Base-by-base conservation (phyloP, 2,797 vertebrate genomes). In the Hozukius guyotensis region DNA sequence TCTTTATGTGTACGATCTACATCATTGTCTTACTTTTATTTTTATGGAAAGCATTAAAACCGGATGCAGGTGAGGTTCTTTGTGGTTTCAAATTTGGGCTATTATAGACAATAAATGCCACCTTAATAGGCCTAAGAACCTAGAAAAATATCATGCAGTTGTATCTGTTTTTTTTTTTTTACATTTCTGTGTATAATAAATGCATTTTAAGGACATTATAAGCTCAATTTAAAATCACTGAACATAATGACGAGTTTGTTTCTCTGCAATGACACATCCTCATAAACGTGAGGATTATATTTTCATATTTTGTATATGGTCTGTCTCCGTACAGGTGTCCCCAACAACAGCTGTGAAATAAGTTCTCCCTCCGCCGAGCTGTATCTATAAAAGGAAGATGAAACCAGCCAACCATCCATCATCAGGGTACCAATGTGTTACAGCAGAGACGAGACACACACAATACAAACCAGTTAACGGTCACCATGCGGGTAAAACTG, bases 401-500 rank as follows among this genome's bases (percentile, higher is more conserved):
- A 56, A 61, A 62, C 46, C 63, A 56, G 11, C 27, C 46, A 73
- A 9, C 57, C 31, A 31, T 31, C 18, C 25, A 29, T 56, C 69
- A 42, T 76, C 24, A 6, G 69, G 38, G 68, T 66, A 62, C 38
- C 2, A 13, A 24, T 72, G 20, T 60, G 66, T 60, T 56, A 65
- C 38, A 60, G 64, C 29, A 52, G 52, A 78, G 65, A 67, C 13
- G 42, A 86, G 8, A 75, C 22, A 65, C 31, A 61, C 31, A 9
- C 36, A 29, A 32, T 53, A 65, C 42, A 77, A 77, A 78, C 63
- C 69, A 71, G 87, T 65, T 81, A 77, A 66, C 77, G 78, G 83
- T 80, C 81, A 78, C 67, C 75, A 25, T 38, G 62, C 62, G 60
- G 56, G 81, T 86, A 81, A 84, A 75, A 79, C 36, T 46, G 46